Evolutionary conservation across 2,888 invertebrate genomes (phyloP).

Genomic region (Aphelenchoides bicaudatus): DNA sequence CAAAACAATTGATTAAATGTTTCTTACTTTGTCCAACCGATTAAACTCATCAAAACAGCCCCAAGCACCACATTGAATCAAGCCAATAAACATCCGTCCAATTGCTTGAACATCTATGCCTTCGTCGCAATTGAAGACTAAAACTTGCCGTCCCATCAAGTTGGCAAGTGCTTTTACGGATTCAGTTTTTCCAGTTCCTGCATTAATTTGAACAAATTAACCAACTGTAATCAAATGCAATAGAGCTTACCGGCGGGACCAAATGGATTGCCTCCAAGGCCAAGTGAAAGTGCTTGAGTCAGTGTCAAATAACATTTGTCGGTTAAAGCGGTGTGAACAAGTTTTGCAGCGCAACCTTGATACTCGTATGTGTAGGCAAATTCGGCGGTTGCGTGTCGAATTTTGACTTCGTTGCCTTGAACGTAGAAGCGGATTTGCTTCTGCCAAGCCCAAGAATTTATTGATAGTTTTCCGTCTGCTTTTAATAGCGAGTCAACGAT

Average conservation of each 20-base stretch:
- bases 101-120: slow-evolving; percentile 91
- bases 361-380: slow-evolving; percentile 96
- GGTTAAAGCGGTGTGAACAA: slow-evolving; percentile 90
- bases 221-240: background rate
- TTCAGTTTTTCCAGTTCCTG: slow-evolving; percentile 39
- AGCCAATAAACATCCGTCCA: slow-evolving; percentile 82
- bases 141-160: slow-evolving; percentile 78
- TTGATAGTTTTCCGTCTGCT: slow-evolving; percentile 61
- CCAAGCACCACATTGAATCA: slow-evolving; percentile 88
- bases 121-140: slow-evolving; percentile 96
- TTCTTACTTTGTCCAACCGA: slow-evolving; percentile 75
- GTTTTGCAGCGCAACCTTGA: slow-evolving; percentile 87
- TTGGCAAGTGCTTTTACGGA: slow-evolving; percentile 68
- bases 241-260: slow-evolving; percentile 97
- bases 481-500: slow-evolving; percentile 76
- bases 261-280: slow-evolving; percentile 95
- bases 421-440: slow-evolving; percentile 73
- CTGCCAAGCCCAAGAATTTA: slow-evolving; percentile 82
- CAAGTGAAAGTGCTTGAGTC: slow-evolving; percentile 91
- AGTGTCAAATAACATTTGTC: slow-evolving; percentile 95
- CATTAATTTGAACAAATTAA: slow-evolving; percentile 6
- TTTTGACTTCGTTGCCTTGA: slow-evolving; percentile 65
- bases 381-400: slow-evolving; percentile 86
- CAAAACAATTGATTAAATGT: slow-evolving; percentile 2
- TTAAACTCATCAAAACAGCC: slow-evolving; percentile 99